Percentiles rank a stretch among this genome's conserved stretches.
Conservation (phyloP, 2,888 invertebrate species). For the Galerucella calmariensis region DNA sequence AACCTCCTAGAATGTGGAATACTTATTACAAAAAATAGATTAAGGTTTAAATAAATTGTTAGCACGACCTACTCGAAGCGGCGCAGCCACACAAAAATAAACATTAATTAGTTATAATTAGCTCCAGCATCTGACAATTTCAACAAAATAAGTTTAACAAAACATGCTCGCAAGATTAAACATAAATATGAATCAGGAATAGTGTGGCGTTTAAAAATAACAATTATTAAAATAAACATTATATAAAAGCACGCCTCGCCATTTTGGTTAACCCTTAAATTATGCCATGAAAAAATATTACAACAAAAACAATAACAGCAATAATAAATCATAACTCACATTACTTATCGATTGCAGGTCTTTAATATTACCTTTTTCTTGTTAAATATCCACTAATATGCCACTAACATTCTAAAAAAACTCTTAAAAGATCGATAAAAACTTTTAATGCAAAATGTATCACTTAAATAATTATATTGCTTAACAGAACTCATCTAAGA, state of each 20-base stretch:
- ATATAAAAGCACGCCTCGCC: conserved; percentile 62
- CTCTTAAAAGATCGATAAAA: conserved; percentile 64
- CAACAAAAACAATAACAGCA: conserved; percentile 58
- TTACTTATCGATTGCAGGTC: conserved; percentile 40
- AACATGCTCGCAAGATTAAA: conserved; percentile 28
- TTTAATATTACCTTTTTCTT: conserved; percentile 51
- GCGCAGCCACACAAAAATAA: conserved; percentile 43
- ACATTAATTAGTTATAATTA: conserved; percentile 45
- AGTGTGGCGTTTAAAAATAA: conserved; percentile 44
- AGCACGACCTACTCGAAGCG: conserved; percentile 37
- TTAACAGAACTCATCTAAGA: conserved; percentile 58
- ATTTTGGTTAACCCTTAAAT: conserved; percentile 65
- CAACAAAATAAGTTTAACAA: conserved; percentile 39
- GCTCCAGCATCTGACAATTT: conserved; percentile 33
- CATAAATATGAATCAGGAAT: conserved; percentile 32
- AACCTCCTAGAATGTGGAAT: conserved; percentile 45
- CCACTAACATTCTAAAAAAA: conserved; percentile 58
- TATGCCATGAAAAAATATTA: conserved; percentile 60
- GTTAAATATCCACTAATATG: conserved; percentile 49
- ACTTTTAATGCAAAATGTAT: conserved; percentile 66
- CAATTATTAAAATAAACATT: conserved; percentile 52
- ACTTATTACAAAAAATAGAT: conserved; percentile 37
- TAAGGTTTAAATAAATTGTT: conserved; percentile 40
- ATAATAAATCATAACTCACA: conserved; percentile 38
- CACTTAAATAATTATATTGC: conserved; percentile 67